These are phyloP conservation scores for Tetragonula clypearis DNA, from an alignment of 1,140 invertebrate species.

Conservation along the genomic window DNA sequence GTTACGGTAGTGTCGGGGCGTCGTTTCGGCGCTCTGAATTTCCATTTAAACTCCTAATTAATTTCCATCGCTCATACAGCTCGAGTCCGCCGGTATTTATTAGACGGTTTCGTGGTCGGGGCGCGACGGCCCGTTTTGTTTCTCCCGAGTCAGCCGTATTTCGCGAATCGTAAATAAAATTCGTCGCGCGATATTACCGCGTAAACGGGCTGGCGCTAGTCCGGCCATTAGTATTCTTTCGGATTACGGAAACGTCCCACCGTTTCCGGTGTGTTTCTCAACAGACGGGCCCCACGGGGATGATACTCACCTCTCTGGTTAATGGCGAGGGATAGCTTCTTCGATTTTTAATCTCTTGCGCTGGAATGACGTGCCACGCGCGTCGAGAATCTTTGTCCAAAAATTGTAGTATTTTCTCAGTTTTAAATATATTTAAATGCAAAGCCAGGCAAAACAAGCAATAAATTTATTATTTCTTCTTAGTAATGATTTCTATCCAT, in stretches of 20 bases:
- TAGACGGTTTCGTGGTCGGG: not conserved
- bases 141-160: not conserved
- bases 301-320: not conserved
- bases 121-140: not conserved
- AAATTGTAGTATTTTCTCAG: too few relatives aligned
- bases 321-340: not conserved
- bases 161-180: slow-evolving; percentile 29
- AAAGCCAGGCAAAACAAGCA: too few relatives aligned
- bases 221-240: not conserved
- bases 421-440: too few relatives aligned
- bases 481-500: too few relatives aligned
- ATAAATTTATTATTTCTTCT: too few relatives aligned
- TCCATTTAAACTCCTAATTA: slow-evolving; percentile 34
- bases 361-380: not conserved
- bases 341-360: not conserved
- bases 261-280: not conserved
- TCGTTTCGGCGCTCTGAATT: slow-evolving; percentile 26
- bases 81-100: slow-evolving; percentile 15
- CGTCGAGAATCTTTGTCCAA: too few relatives aligned
- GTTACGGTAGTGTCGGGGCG: slow-evolving; percentile 9
- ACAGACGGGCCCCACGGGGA: not conserved
- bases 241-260: not conserved
- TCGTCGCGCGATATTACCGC: slow-evolving; percentile 15
- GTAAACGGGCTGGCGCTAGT: not conserved
- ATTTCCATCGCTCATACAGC: slow-evolving; percentile 36